Evolutionary conservation across 2,888 invertebrate species (phyloP).

Genomic region (Acrocyrtus sp.): DNA sequence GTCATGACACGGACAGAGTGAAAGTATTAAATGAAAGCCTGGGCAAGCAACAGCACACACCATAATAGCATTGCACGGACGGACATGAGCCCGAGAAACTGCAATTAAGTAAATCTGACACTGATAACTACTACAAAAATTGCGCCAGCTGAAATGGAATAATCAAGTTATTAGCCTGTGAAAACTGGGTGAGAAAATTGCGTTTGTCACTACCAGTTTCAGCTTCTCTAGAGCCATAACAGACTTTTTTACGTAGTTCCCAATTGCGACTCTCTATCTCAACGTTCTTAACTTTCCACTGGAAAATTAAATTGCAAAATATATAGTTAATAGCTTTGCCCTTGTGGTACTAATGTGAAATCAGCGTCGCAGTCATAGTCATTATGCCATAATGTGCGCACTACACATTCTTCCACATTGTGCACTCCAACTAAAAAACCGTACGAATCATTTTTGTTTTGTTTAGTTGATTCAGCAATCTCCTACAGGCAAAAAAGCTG

Average conservation of each 20-base stretch:
- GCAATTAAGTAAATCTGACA: too few relatives aligned
- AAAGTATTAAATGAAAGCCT: too few relatives aligned
- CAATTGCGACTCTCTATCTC: not conserved
- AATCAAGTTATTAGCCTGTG: too few relatives aligned
- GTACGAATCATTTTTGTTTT: not conserved
- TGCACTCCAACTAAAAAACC: not conserved
- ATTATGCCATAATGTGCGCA: not conserved
- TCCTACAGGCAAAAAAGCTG: not conserved
- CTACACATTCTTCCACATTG: not conserved
- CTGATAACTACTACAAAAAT: too few relatives aligned
- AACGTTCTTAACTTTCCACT: not conserved
- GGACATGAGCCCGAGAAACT: too few relatives aligned
- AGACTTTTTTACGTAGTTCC: too few relatives aligned
- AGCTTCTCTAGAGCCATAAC: too few relatives aligned
- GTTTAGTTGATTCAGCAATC: slow-evolving; percentile 1
- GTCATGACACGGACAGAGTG: too few relatives aligned
- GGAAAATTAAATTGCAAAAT: not conserved
- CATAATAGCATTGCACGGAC: not conserved
- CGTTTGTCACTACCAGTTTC: too few relatives aligned
- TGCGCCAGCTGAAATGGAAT: too few relatives aligned
- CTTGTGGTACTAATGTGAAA: not conserved
- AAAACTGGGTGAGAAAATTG: too few relatives aligned
- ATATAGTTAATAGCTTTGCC: not conserved
- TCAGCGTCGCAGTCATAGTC: not conserved
- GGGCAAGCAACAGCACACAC: slow-evolving; percentile 6